These are phyloP conservation scores for Hyperopisus bebe DNA, from an alignment of 2,113 vertebrate species.

Conservation along the genomic window DNA sequence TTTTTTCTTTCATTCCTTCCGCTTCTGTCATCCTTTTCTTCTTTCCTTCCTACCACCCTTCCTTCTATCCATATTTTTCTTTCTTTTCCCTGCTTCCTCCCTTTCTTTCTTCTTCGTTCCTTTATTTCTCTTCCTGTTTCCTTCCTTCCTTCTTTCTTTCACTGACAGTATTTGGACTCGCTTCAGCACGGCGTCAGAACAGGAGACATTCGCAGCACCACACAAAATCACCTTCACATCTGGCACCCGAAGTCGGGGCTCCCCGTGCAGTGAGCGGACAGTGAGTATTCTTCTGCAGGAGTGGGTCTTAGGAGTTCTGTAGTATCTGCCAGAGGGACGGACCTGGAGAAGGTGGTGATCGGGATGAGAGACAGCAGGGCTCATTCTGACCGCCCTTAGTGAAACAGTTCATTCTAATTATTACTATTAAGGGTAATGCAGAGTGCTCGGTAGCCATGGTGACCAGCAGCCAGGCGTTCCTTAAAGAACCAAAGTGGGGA, in stretches of 20 bases:
- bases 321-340: background rate
- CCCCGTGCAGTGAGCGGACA: background rate
- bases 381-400: background rate
- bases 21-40: background rate
- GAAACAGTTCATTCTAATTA: background rate
- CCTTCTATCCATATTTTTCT: background rate
- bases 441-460: constrained; percentile 16
- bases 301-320: background rate
- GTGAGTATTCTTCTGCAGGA: background rate
- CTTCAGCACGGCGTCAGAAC: background rate
- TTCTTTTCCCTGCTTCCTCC: background rate
- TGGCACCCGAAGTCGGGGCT: background rate
- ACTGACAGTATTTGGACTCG: background rate
- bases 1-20: background rate
- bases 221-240: background rate
- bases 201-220: background rate
- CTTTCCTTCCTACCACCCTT: background rate
- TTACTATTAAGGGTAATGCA: background rate
- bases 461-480: background rate
- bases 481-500: background rate
- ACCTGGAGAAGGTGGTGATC: background rate
- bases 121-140: background rate
- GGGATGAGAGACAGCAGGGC: background rate
- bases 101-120: background rate
- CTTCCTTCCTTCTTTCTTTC: background rate